phyloP scores from a whole-genome alignment of 2,113 vertebrate genomes.

The Perca flavescens region DNA sequence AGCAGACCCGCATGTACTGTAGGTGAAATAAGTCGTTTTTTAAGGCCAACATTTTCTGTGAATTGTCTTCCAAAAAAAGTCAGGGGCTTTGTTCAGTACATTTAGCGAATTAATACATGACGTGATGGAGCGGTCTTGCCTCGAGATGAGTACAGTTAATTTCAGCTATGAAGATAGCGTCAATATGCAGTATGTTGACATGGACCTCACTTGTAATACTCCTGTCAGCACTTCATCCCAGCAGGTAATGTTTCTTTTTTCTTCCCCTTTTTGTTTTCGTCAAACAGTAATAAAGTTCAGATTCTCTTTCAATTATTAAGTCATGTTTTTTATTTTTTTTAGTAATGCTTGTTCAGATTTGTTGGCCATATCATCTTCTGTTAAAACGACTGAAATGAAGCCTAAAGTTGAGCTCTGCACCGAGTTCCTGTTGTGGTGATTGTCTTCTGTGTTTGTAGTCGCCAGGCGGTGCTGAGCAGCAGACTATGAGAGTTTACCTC shows the following conservation, averaged over 20 bases:
- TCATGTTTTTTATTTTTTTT: not conserved
- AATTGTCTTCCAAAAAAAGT: not conserved
- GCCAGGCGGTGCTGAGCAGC: slow-evolving; percentile 64
- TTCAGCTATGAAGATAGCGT: slow-evolving; percentile 36
- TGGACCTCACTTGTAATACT: slow-evolving; percentile 70
- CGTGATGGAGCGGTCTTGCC: not conserved
- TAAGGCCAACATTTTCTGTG: not conserved
- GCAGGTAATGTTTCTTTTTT: slow-evolving; percentile 45
- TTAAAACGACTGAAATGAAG: not conserved
- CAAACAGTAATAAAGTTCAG: not conserved
- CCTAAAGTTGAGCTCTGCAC: not conserved
- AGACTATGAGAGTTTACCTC: slow-evolving; percentile 88
- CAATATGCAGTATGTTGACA: slow-evolving; percentile 59
- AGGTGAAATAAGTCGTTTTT: not conserved
- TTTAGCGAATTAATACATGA: not conserved
- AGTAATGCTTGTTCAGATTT: not conserved
- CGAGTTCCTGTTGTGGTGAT: not conserved
- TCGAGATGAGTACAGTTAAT: slow-evolving; percentile 63
- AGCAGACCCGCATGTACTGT: not conserved
- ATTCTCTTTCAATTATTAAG: no score
- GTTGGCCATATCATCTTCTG: not conserved
- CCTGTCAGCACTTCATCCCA: not conserved
- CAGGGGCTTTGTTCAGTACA: not conserved
- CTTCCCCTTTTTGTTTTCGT: not conserved
- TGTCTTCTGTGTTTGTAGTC: slow-evolving; percentile 53